A percentile compares a stretch with the other conserved stretches of the same genome.
Conservation (phyloP, 2,888 invertebrate genomes). For the Frankliniella intonsa region DNA sequence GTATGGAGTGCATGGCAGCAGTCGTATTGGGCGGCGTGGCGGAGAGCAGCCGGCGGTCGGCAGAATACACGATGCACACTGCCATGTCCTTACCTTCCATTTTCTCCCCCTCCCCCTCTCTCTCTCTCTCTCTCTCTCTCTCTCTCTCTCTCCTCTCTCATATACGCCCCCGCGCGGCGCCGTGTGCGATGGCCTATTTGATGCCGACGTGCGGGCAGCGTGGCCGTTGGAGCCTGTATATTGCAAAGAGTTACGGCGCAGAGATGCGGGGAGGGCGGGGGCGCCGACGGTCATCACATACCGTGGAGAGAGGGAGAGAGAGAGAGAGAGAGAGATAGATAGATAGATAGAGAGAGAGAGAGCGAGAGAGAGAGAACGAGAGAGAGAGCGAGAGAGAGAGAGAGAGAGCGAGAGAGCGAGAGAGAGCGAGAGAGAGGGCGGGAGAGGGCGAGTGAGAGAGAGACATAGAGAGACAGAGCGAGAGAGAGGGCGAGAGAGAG, state of each 20-base stretch:
- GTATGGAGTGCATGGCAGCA: too few species aligned
- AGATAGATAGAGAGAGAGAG: neutral
- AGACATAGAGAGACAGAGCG: neutral
- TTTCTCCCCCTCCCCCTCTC: neutral
- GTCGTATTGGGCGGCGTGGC: too few species aligned
- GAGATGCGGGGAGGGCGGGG: neutral
- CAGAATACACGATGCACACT: too few species aligned
- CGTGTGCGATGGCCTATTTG: too few species aligned
- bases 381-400: neutral
- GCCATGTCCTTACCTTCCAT: too few species aligned
- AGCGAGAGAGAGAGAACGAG: neutral
- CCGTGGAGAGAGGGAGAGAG: neutral
- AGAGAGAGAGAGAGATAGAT: neutral
- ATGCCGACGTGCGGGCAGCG: too few species aligned
- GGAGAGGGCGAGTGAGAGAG: neutral
- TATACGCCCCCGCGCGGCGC: too few species aligned
- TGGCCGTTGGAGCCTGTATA: too few species aligned
- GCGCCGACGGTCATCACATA: neutral
- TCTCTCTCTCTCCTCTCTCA: neutral
- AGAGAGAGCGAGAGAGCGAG: neutral
- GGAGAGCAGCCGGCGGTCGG: too few species aligned
- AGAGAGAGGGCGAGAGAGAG: neutral
- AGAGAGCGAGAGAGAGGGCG: neutral
- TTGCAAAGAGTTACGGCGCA: neutral
- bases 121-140: neutral